Conservation (phyloP, 2,797 vertebrate species). For the Manis pentadactyla region DNA sequence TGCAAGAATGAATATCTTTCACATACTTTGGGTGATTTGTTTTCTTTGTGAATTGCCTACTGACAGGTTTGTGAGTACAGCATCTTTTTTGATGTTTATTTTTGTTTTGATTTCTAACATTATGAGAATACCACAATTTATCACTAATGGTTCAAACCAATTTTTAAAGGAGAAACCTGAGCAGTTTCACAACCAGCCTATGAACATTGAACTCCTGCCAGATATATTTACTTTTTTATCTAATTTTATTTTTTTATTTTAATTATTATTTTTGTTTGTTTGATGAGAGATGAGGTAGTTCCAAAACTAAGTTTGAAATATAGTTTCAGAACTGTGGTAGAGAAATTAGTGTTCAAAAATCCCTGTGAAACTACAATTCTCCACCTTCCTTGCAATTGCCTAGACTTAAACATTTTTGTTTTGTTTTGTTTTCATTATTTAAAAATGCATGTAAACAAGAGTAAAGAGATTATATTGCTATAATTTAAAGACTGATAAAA, state of each 20-base stretch:
- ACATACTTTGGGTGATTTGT: background rate
- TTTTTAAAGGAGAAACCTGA: no score
- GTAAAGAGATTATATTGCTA: background rate
- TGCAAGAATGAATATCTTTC: background rate
- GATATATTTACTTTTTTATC: no score
- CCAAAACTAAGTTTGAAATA: background rate
- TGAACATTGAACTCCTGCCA: no score
- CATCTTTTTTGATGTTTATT: background rate
- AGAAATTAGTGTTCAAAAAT: background rate
- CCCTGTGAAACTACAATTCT: background rate
- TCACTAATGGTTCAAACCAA: no score
- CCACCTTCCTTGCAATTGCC: background rate
- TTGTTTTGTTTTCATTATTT: background rate
- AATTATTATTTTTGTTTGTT: background rate
- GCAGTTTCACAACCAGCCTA: no score
- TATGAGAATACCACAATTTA: no score
- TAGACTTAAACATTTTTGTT: background rate
- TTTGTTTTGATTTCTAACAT: no score
- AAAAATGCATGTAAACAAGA: background rate
- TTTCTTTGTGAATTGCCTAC: background rate
- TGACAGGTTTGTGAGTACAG: fast-evolving
- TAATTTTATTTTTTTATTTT: no score
- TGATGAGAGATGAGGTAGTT: background rate
- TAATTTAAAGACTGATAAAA: background rate
- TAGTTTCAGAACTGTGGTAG: background rate